Conservation (phyloP, 35 echinoderm and acorn worm species). For the Strongylocentrotus purpuratus region DNA sequence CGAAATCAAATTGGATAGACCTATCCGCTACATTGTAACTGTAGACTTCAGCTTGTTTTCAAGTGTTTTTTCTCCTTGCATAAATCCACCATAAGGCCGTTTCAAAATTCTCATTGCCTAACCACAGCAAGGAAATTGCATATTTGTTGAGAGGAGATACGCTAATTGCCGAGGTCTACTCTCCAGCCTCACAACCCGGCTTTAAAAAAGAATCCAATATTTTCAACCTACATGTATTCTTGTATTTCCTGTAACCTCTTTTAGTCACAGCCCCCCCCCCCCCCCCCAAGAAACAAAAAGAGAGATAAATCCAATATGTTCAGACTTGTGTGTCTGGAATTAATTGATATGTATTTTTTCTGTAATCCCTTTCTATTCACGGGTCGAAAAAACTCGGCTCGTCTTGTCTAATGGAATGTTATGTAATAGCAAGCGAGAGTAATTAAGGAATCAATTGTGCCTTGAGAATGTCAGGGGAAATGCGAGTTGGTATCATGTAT, state of each 20-base stretch:
- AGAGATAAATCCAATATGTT: too few relatives aligned
- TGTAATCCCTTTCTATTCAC: neutral
- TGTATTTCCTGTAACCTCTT: too few relatives aligned
- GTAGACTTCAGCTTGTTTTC: neutral
- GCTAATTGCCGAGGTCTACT: neutral
- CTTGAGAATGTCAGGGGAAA: neutral
- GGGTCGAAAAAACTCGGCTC: neutral
- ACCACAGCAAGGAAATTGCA: neutral
- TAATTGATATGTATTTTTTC: neutral
- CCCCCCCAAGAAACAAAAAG: too few relatives aligned
- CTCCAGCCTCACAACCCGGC: too few relatives aligned
- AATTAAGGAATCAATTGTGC: neutral
- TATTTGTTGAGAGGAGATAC: neutral
- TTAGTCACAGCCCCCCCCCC: too few relatives aligned
- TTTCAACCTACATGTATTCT: too few relatives aligned
- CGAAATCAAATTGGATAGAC: too few relatives aligned
- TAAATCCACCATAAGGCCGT: neutral
- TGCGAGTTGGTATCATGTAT: neutral
- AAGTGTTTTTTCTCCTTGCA: neutral
- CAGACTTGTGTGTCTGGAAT: too few relatives aligned
- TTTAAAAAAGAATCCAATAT: too few relatives aligned
- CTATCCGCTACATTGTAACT: neutral
- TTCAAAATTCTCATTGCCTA: neutral
- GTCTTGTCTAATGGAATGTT: neutral
- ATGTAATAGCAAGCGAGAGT: neutral